Evolutionary conservation across 2,888 invertebrate species (phyloP).

Genomic region (Sturmia bella): DNA sequence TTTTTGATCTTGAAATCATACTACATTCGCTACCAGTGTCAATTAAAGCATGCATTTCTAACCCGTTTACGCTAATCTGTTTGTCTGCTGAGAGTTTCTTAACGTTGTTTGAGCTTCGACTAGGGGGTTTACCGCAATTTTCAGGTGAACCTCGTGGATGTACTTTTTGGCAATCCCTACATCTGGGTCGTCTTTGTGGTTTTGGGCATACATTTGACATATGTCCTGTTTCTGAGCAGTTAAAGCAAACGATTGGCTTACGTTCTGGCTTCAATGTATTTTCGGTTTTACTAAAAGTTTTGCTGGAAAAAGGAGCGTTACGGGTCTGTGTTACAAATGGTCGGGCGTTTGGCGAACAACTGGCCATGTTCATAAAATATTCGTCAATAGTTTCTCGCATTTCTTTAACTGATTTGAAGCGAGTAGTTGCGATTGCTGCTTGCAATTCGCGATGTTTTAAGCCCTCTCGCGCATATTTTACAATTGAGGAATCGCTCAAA

Average conservation of each 20-base stretch:
- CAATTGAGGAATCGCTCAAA: no score
- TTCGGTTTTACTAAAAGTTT: not conserved
- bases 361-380: not conserved
- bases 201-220: not conserved
- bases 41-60: not conserved
- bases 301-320: not conserved
- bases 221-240: slow-evolving; percentile 23
- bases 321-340: not conserved
- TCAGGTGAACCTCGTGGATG: no score
- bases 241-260: slow-evolving; percentile 9
- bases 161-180: slow-evolving; percentile 24
- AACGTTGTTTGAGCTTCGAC: no score
- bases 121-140: no score
- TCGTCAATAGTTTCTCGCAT: slow-evolving; percentile 38
- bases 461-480: no score
- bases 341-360: not conserved
- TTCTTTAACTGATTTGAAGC: slow-evolving; percentile 9
- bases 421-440: slow-evolving; percentile 10
- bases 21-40: slow-evolving; percentile 4
- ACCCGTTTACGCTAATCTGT: no score
- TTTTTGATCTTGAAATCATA: not conserved
- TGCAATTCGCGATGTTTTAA: slow-evolving; percentile 30
- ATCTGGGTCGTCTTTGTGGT: no score
- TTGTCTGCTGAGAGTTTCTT: no score
- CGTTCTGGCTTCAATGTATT: not conserved